Base-by-base conservation (phyloP, 2,797 vertebrate species). In the Vultur gryphus region DNA sequence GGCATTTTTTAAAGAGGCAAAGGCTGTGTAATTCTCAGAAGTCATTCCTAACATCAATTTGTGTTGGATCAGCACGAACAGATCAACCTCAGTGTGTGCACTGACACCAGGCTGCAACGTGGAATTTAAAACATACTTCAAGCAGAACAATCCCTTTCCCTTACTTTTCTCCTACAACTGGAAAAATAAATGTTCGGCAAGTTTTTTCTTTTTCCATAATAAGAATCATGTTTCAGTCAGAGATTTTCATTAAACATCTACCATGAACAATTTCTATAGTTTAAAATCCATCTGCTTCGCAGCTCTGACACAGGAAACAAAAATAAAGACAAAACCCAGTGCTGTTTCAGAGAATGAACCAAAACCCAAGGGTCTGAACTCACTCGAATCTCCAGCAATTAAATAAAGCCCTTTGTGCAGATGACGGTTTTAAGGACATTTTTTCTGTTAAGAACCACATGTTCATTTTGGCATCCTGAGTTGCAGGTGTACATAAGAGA, bases 211-310 rank as follows among this genome's bases (percentile, higher is more conserved):
- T 75, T 84, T 93, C 35, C 46, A 28, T 71, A 58, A 12, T 35
- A 88, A 76, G 61, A 88, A 72, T 76, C 55, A 43, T 49, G 33
- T 76, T 93, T 89, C 58, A 52, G 54, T 39, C 49, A 79, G 25
- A 61, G 46, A 76, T 89, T 82, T 84, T 76, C 54, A 86, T 80
- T 89, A 90, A 90, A 48, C 7, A 33, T 72, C 43, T 82, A 88
- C 69, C 62, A 77, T 11, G 46, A 90, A 62, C 12, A 52, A 64
- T 49, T 82, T 72, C 69, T 91, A 21, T 44, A 58, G 14, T 82
- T 81, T 35, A 37, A 81, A 97, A 93, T 62, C 70, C 91, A 96
- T 94, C 91, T 94, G 93, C 51, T 93, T 91, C 16, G 6, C 89
- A 88, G 87, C 39, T 91, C 89, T 79, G n/a, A 94, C 58, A 79